These are phyloP conservation scores for Stegodyphus dumicola DNA, from an alignment of 1,140 invertebrate genomes.

Conservation along the genomic window DNA sequence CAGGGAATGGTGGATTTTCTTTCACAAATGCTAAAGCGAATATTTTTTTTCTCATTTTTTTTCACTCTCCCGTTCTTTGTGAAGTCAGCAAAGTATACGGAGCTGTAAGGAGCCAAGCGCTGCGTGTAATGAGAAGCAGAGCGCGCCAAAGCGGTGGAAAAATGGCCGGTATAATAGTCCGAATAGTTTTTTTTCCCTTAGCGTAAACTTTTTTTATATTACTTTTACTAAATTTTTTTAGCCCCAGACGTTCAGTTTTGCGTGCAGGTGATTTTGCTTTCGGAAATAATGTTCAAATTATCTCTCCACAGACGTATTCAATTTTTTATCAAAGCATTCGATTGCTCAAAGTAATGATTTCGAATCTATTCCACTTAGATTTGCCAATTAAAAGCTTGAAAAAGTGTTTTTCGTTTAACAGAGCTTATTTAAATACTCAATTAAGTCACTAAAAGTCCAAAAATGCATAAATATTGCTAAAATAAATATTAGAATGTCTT, in stretches of 20 bases:
- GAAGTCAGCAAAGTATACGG: slow-evolving; percentile 60
- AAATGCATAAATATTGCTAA: too few species aligned
- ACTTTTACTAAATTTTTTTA: slow-evolving; percentile 26
- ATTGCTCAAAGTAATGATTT: not conserved
- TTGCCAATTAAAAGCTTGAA: not conserved
- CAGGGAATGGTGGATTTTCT: slow-evolving; percentile 39
- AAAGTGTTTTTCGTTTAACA: not conserved
- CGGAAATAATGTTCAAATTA: slow-evolving; percentile 58
- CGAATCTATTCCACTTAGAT: not conserved
- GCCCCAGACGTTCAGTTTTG: slow-evolving; percentile 46
- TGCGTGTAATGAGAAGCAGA: slow-evolving; percentile 57
- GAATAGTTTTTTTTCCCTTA: slow-evolving; percentile 45
- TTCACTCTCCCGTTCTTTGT: slow-evolving; percentile 30
- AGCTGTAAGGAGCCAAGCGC: slow-evolving; percentile 59
- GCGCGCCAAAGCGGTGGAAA: slow-evolving; percentile 55
- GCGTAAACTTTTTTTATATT: slow-evolving; percentile 40
- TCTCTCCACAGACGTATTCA: slow-evolving; percentile 37
- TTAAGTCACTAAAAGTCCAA: not conserved
- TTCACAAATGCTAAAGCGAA: slow-evolving; percentile 54
- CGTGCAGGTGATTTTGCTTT: slow-evolving; percentile 56
- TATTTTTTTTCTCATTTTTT: slow-evolving; percentile 1
- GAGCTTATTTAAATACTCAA: not conserved
- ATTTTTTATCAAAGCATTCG: slow-evolving; percentile 34
- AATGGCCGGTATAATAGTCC: slow-evolving; percentile 59
- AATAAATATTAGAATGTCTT: too few species aligned